phyloP scores from a whole-genome alignment of 2,888 invertebrate genomes.

The Steromphala cineraria region DNA sequence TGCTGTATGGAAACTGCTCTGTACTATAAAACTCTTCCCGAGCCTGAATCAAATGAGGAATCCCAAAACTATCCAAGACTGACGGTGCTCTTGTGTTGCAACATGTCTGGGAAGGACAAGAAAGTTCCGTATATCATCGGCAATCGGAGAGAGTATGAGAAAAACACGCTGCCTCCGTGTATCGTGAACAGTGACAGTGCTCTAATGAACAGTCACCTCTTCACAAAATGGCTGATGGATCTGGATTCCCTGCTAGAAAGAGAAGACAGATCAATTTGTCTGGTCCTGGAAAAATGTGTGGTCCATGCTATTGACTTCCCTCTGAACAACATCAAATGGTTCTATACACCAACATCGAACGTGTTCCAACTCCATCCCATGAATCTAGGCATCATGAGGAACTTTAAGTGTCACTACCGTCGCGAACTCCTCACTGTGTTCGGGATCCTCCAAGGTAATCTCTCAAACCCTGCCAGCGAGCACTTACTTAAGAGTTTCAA shows the following conservation, averaged over 20 bases:
- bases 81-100: constrained; percentile 1
- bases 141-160: not conserved
- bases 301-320: constrained; percentile 9
- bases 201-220: constrained; percentile 1
- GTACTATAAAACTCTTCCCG: not conserved
- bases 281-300: not conserved
- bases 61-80: not conserved
- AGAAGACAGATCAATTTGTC: not conserved
- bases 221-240: constrained; percentile 9
- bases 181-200: constrained; percentile 2
- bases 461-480: not conserved
- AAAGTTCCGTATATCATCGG: not conserved
- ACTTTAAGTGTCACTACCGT: constrained; percentile 8
- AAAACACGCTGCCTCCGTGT: not conserved
- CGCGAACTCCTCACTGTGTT: not conserved
- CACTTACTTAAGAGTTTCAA: not conserved
- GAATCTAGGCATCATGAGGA: not conserved
- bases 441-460: not conserved
- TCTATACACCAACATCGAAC: not conserved
- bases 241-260: not conserved
- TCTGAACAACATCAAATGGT: constrained; percentile 6
- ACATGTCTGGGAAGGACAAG: constrained; percentile 12
- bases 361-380: not conserved
- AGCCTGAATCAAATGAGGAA: not conserved
- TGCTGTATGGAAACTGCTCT: not conserved